Base-by-base conservation (phyloP, 1,140 invertebrate genomes). In the Drosophila leontia region DNA sequence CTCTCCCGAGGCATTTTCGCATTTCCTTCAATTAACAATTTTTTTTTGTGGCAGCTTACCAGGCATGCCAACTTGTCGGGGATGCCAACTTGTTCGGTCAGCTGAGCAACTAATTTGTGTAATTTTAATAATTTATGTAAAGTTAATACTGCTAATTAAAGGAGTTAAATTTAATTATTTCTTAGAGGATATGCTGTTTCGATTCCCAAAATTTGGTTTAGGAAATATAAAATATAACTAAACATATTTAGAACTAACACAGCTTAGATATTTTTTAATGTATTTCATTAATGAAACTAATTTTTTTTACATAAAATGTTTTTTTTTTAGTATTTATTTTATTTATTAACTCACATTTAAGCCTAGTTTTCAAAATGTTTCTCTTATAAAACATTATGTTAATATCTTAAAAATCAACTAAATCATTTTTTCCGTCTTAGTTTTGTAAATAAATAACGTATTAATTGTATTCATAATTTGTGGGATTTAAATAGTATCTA, bases 1-100 rank as follows among this genome's bases (percentile, higher is more conserved):
- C 47, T 80, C 29, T 60, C 34, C 64, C 57, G 77, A 83, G 80
- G 80, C 84, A 84, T 86, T 87, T 86, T 87, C 39, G 61, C 82
- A 70, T 41, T 72, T 50, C 50, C 47, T 51, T 47, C 13, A 76
- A 81, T 71, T 64, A 64, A 76, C 45, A 65, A 53, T 48, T 17
- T 13, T 51, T 23, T 41, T 26, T 37, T 34, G 37, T 59, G 72
- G 50, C 50, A 56, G 41, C 55, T 17, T 13, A 44, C 34, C 44
- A 39, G 26, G 13, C 5, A 29, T 82, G 74, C 67, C 79, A 80
- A 75, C 78, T 61, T 41, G 47, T 39, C 7, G 15, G 3, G 4
- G 17, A 2, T 53, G 51, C 51, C 51, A 51, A 62, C 47, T 29
- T 17, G 15, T 35, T 47, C 34, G n/a, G 7, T 11, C 17, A 60